These are phyloP conservation scores for Monochamus saltuarius DNA, from an alignment of 1,140 invertebrate species.

Conservation along the genomic window DNA sequence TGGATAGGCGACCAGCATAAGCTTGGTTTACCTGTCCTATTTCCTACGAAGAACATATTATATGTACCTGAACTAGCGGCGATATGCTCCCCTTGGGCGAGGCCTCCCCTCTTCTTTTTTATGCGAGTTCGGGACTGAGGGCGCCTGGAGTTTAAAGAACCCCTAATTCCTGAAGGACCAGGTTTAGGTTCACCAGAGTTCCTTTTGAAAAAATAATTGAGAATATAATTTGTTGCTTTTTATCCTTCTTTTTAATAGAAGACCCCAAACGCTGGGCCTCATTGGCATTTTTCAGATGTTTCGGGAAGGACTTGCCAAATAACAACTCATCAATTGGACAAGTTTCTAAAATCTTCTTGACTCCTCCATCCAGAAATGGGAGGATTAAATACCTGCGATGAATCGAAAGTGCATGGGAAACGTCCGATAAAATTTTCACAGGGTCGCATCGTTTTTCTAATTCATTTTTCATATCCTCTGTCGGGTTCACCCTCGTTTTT, in stretches of 20 bases:
- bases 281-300: neutral
- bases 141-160: neutral
- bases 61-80: no score
- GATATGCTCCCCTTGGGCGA: neutral
- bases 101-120: neutral
- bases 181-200: neutral
- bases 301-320: conserved; percentile 3
- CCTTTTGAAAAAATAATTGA: neutral
- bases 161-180: neutral
- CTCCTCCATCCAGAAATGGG: neutral
- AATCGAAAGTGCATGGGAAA: neutral
- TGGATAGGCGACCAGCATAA: no score
- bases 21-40: neutral
- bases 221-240: neutral
- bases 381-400: neutral
- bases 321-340: conserved; percentile 3
- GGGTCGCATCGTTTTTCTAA: neutral
- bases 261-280: neutral
- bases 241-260: neutral
- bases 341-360: neutral
- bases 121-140: neutral
- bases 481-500: neutral
- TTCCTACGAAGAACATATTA: neutral
- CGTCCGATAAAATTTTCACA: neutral
- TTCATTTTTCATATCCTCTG: neutral